Percentiles rank a stretch among this genome's conserved stretches.
These are phyloP conservation scores for Okamejei kenojei DNA, from an alignment of 2,797 vertebrate species.

Conservation along the genomic window DNA sequence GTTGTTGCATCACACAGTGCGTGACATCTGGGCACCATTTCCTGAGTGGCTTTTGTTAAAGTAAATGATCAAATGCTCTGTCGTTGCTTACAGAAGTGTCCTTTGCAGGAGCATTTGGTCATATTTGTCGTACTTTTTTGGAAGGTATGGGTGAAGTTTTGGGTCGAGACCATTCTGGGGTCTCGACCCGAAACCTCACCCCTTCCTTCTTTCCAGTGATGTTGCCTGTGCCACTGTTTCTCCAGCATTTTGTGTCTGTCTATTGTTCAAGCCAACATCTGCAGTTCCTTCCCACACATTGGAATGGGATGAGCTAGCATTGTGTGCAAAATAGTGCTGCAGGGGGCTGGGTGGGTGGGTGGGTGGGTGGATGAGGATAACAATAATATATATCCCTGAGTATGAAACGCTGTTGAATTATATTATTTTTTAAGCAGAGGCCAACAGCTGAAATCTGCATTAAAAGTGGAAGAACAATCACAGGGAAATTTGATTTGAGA, in stretches of 20 bases:
- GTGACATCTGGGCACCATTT: neutral
- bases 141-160: too few relatives aligned
- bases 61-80: neutral
- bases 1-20: constrained; percentile 7
- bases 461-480: neutral
- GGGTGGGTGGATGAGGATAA: neutral
- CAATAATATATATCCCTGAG: neutral
- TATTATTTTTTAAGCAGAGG: neutral
- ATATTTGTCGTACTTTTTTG: too few relatives aligned
- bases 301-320: too few relatives aligned
- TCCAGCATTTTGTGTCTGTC: too few relatives aligned
- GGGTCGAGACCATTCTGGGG: too few relatives aligned
- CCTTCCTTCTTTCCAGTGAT: too few relatives aligned
- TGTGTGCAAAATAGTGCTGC: too few relatives aligned
- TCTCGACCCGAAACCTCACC: too few relatives aligned
- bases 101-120: neutral
- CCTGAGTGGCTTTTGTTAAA: neutral
- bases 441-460: neutral
- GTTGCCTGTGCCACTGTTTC: too few relatives aligned
- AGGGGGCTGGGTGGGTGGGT: neutral
- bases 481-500: neutral
- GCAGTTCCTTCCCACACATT: too few relatives aligned
- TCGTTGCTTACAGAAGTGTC: neutral
- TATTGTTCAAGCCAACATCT: too few relatives aligned
- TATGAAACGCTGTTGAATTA: too few relatives aligned